These are phyloP conservation scores for Zootermopsis nevadensis DNA, from an alignment of 2,888 invertebrate genomes.

Conservation along the genomic window DNA sequence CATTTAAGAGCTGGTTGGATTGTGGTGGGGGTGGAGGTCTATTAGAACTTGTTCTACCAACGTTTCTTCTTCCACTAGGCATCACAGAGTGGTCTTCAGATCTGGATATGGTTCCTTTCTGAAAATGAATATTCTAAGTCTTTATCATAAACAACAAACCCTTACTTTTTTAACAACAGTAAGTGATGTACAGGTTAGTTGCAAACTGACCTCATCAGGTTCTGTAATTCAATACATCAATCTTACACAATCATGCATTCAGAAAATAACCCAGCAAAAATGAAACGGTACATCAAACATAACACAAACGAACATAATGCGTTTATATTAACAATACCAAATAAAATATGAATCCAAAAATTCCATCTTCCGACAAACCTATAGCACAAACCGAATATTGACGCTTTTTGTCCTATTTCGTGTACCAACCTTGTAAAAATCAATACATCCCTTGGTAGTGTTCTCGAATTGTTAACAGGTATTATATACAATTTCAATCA, in stretches of 20 bases:
- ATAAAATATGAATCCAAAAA: background rate
- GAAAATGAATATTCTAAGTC: background rate
- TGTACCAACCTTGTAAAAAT: background rate
- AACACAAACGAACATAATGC: background rate
- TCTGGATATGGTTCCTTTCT: constrained; percentile 29
- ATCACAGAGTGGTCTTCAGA: constrained; percentile 37
- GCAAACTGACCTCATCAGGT: too few relatives aligned
- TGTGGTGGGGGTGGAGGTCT: constrained; percentile 48
- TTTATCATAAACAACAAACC: too few relatives aligned
- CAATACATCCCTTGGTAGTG: too few relatives aligned
- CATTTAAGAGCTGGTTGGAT: constrained; percentile 42
- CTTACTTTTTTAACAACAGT: too few relatives aligned
- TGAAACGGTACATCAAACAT: too few relatives aligned
- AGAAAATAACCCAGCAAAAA: too few relatives aligned
- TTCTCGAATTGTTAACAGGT: too few relatives aligned
- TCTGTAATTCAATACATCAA: too few relatives aligned
- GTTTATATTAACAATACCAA: background rate
- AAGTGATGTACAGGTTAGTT: too few relatives aligned
- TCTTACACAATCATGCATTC: too few relatives aligned
- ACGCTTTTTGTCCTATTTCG: background rate
- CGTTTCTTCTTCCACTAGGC: constrained; percentile 53
- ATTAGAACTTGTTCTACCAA: constrained; percentile 49
- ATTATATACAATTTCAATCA: too few relatives aligned
- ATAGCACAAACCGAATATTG: background rate
- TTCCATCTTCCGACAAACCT: background rate